Evolutionary conservation across 2,888 invertebrate genomes (phyloP).

Genomic region (Luffia ferchaultella): DNA sequence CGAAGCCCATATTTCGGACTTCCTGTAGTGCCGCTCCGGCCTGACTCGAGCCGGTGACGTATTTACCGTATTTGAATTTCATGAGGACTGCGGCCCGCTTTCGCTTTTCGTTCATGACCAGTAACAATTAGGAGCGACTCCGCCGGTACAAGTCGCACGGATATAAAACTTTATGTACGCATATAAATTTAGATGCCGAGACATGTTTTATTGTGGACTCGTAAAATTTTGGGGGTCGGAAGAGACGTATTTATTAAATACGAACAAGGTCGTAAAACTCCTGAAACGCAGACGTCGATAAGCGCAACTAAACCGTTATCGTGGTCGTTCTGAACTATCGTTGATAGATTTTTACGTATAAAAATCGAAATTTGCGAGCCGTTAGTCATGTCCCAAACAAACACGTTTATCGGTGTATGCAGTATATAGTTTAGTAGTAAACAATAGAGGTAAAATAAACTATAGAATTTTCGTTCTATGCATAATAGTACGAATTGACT

Average conservation of each 20-base stretch:
- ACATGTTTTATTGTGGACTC: conserved; percentile 62
- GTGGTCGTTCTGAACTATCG: not conserved
- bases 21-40: too few species aligned
- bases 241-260: conserved; percentile 65
- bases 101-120: conserved; percentile 45
- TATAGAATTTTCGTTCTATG: too few species aligned
- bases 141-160: conserved; percentile 54
- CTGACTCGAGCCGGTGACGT: too few species aligned
- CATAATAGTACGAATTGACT: too few species aligned
- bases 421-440: too few species aligned
- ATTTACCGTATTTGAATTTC: conserved; percentile 17
- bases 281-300: conserved; percentile 34
- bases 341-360: not conserved
- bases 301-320: conserved; percentile 25
- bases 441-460: too few species aligned
- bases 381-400: too few species aligned
- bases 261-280: conserved; percentile 57
- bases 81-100: conserved; percentile 28
- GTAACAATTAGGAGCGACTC: conserved; percentile 57
- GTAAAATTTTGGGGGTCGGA: conserved; percentile 62
- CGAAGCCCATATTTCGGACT: too few species aligned
- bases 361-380: not conserved
- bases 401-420: too few species aligned
- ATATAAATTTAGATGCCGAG: conserved; percentile 64
- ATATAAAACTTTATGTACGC: conserved; percentile 66